A percentile compares a stretch with the other conserved stretches of the same genome.
Evolutionary conservation across 2,113 vertebrate genomes (phyloP).

Genomic region (Xiphorhynchus elegans): DNA sequence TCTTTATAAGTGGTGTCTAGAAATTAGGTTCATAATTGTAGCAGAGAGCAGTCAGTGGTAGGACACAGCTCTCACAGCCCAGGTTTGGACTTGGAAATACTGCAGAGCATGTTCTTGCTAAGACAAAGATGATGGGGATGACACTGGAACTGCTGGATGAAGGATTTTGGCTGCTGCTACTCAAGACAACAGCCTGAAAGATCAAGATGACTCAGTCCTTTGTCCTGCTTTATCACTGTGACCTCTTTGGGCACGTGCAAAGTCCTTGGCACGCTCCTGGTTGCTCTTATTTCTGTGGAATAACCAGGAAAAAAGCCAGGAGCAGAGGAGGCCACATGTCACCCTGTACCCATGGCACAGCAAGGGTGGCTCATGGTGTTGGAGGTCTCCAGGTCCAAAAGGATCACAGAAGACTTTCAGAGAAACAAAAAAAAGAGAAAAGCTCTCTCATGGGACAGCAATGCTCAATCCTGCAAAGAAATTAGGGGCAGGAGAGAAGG

Average conservation of each 20-base stretch:
- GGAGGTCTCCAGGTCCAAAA: not conserved
- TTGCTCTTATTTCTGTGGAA: not conserved
- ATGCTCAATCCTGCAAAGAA: not conserved
- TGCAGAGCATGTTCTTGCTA: not conserved
- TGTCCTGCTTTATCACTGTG: not conserved
- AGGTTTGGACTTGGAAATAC: not conserved
- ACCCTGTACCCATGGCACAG: not conserved
- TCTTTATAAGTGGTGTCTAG: not conserved
- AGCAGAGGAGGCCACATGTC: not conserved
- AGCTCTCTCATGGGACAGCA: not conserved
- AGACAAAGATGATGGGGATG: not conserved
- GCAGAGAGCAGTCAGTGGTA: not conserved
- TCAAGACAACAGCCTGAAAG: not conserved
- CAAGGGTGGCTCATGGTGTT: fast-evolving
- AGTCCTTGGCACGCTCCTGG: not conserved
- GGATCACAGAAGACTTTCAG: not conserved
- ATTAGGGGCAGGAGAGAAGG: not conserved
- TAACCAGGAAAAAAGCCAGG: not conserved
- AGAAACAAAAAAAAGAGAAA: not conserved
- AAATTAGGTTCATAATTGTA: conserved; percentile 4
- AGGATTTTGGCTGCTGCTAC: not conserved
- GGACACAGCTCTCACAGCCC: not conserved
- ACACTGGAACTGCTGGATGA: not conserved
- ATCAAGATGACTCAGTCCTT: not conserved
- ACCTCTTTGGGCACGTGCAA: not conserved